Evolutionary conservation across 1,140 invertebrate species (phyloP).

Genomic region (Ostrea denselamellosa): DNA sequence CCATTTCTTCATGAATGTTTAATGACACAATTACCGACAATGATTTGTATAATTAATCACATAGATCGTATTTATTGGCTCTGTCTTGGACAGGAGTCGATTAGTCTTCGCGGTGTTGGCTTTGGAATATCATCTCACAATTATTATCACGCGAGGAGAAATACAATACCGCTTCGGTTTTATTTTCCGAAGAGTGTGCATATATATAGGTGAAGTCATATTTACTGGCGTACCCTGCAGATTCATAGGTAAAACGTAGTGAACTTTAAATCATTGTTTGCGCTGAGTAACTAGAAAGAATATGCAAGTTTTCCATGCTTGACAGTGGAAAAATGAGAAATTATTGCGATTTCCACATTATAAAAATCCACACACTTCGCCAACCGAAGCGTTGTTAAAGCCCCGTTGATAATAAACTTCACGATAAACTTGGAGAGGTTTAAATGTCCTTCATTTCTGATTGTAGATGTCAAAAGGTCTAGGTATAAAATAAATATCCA

Average conservation of each 20-base stretch:
- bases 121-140: background rate
- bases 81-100: background rate
- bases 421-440: constrained; percentile 29
- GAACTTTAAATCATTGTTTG: background rate
- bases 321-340: background rate
- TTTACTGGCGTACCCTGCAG: background rate
- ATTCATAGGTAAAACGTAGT: background rate
- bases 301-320: background rate
- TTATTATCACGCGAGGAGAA: background rate
- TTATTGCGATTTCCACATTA: background rate
- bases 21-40: background rate
- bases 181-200: too few relatives aligned
- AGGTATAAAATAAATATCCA: constrained; percentile 23
- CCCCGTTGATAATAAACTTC: constrained; percentile 8
- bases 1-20: background rate
- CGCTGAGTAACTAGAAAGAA: background rate
- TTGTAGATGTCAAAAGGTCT: constrained; percentile 28
- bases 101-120: background rate
- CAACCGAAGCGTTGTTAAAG: constrained; percentile 13
- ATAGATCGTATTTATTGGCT: background rate
- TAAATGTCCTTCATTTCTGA: constrained; percentile 19
- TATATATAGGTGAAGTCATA: too few relatives aligned
- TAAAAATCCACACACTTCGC: constrained; percentile 6
- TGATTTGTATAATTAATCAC: constrained; percentile 31
- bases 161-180: background rate